Evolutionary conservation across 2,888 invertebrate species (phyloP), one percentile per base, ranked within the genome.

Genomic region (Steinernema carpocapsae): DNA sequence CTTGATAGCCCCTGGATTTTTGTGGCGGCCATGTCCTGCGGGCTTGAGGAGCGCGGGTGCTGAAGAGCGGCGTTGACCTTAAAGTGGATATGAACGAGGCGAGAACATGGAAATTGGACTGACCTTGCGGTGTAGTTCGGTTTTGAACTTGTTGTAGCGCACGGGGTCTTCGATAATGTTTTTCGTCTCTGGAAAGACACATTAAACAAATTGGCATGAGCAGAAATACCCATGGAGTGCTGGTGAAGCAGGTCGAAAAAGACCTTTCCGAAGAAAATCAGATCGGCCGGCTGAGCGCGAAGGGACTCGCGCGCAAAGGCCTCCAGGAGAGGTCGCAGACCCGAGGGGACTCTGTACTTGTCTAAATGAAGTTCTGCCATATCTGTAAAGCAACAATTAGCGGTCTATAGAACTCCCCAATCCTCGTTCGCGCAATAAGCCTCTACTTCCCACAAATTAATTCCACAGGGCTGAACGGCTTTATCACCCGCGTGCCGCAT

Each of bases 1-100:
- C 46, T 72, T 76, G 29, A 26, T 94, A 94, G 74, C 94, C 94
- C 82, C 94, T 94, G 94, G 88, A 94, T 94, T 91, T 94, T 94
- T 72, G 93, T 92, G 45, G 94, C 85, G 17, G 80, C 83, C 10
- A 81, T 12, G 26, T 84, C 79, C 90, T 91, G 86, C 29, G 83
- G 75, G 48, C 74, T 79, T 12, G 56, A 42, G 4, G 79, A 77
- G n/a, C 77, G 78, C 6, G 71, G 37, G 43, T 75, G 70, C 22
- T 32, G 32, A 37, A 37, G 4, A 37, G 43, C 59, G 70, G 70
- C 19, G 32, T 73, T 64, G 51, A 43, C 70, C 73, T 73, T 43
- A 52, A 73, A 70, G 24, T 51, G 46, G 37, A 1, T 29, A 22
- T 71, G n/a, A 37, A 32, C 42, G 32, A 19, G 37, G 29, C 71